Percentiles rank a stretch among this genome's conserved stretches.
Evolutionary conservation across 2,797 vertebrate genomes (phyloP).

Genomic region (Linurgus olivaceus): DNA sequence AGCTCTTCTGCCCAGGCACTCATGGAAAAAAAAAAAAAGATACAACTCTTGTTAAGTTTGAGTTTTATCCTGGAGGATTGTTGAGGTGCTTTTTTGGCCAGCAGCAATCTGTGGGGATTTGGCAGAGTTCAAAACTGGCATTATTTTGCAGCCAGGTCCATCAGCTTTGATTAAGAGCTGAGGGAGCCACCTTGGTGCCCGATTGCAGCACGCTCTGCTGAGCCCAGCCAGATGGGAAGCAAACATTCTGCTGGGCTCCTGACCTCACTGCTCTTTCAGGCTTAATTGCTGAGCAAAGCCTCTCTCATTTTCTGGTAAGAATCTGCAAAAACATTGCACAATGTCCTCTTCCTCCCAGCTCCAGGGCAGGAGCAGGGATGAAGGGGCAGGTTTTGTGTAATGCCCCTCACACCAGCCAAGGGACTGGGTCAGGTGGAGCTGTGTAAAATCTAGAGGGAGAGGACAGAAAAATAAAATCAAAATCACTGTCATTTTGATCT

Average conservation of each 20-base stretch:
- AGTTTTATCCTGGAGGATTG: background rate
- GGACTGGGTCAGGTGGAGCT: background rate
- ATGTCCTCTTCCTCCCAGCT: rapidly evolving
- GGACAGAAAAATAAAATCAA: background rate
- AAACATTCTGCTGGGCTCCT: background rate
- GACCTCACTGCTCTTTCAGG: background rate
- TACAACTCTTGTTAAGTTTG: background rate
- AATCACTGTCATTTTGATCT: background rate
- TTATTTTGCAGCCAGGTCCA: background rate
- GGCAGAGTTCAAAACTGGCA: background rate
- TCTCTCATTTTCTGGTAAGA: background rate
- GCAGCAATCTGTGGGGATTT: background rate
- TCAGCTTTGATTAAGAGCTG: background rate
- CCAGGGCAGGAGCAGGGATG: background rate
- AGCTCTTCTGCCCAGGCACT: background rate
- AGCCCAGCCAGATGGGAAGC: background rate
- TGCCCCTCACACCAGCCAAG: rapidly evolving
- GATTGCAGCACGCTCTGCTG: background rate
- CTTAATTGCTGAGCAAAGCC: background rate
- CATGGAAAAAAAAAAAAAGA: background rate
- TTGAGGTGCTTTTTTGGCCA: background rate
- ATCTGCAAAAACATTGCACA: background rate
- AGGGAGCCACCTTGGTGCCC: background rate
- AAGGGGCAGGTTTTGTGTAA: background rate
- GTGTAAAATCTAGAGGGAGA: background rate